phyloP scores from a whole-genome alignment of 2,797 vertebrate genomes.

The Pantherophis vulpinus region DNA sequence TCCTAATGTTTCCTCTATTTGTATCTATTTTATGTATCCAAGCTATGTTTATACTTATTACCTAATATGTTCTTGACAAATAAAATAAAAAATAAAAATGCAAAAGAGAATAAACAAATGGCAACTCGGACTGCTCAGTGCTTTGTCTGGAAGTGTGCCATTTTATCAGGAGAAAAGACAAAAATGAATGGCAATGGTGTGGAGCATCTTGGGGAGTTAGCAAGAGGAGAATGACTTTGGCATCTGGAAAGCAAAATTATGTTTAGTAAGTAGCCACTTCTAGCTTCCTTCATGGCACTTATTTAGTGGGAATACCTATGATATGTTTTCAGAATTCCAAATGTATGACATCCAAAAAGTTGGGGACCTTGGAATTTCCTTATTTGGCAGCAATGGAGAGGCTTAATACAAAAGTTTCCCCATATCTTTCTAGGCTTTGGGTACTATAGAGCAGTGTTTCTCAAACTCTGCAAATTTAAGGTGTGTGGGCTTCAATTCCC shows the following conservation, averaged over 20 bases:
- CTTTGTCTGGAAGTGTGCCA: not conserved
- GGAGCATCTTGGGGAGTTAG: not conserved
- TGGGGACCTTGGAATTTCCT: not conserved
- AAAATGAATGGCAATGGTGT: not conserved
- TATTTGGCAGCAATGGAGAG: not conserved
- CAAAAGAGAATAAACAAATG: not conserved
- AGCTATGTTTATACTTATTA: no score
- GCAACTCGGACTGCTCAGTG: not conserved
- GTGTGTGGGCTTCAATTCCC: not conserved
- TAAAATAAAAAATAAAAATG: no score
- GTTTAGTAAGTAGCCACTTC: not conserved
- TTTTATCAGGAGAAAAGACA: not conserved
- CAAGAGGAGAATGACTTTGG: not conserved
- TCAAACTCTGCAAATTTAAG: not conserved
- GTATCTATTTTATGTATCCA: no score
- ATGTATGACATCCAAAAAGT: not conserved
- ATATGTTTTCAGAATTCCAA: not conserved
- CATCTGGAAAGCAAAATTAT: not conserved
- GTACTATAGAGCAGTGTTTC: not conserved
- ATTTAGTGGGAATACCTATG: not conserved
- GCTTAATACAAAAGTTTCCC: not conserved
- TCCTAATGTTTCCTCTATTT: no score
- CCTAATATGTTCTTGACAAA: no score
- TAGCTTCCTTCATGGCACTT: not conserved
- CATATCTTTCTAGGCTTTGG: not conserved